These are phyloP conservation scores for Picathartes gymnocephalus DNA, from an alignment of 2,113 vertebrate genomes.

Conservation along the genomic window DNA sequence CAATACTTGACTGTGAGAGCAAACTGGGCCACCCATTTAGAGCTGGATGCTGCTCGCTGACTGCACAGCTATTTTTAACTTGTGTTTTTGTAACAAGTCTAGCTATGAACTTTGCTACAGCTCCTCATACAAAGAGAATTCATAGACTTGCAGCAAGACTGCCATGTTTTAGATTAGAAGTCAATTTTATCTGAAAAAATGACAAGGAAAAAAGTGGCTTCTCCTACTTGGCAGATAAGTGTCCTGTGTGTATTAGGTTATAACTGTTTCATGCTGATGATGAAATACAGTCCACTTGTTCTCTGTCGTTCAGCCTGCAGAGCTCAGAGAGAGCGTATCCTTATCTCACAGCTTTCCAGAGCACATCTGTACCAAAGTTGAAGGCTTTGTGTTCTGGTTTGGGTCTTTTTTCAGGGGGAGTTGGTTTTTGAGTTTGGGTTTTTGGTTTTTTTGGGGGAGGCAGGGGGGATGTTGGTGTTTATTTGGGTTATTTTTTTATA, in stretches of 20 bases:
- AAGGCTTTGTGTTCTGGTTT: not conserved
- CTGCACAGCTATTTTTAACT: conserved; percentile 33
- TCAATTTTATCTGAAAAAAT: not conserved
- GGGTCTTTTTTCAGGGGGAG: rapidly evolving
- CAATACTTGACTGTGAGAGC: not conserved
- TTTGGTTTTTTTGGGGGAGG: too few species aligned
- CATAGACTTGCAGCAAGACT: not conserved
- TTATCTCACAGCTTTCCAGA: not conserved
- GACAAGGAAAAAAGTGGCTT: not conserved
- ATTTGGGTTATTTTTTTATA: not conserved
- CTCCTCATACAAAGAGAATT: not conserved
- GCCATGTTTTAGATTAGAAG: not conserved
- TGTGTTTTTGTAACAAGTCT: not conserved
- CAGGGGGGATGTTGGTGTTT: not conserved
- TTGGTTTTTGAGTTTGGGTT: too few species aligned
- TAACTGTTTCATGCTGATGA: not conserved
- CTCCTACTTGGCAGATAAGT: not conserved
- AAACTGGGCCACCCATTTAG: conserved; percentile 54
- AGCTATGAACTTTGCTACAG: not conserved
- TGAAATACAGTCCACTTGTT: not conserved
- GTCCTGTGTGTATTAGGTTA: not conserved
- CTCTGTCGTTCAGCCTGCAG: not conserved
- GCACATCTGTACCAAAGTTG: not conserved
- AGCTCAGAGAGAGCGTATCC: not conserved
- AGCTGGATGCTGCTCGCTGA: not conserved